phyloP scores from a whole-genome alignment of 2,113 vertebrate species.

The Tetraodon nigroviridis region DNA sequence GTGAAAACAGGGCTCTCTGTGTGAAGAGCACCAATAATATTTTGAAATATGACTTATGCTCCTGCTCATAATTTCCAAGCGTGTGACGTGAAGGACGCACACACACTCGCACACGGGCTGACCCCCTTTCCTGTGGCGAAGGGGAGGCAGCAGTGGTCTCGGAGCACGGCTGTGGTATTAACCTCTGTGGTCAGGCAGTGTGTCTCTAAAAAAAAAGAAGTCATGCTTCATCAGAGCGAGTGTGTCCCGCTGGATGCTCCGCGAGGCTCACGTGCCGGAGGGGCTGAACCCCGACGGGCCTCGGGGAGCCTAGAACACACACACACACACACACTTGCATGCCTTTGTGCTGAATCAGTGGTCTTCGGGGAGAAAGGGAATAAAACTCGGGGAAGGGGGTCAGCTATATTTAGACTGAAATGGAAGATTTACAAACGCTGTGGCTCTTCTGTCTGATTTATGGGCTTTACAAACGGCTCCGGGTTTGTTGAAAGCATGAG shows the following conservation, averaged over 20 bases:
- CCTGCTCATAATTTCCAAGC: slow-evolving; percentile 73
- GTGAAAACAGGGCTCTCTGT: slow-evolving; percentile 42
- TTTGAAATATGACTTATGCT: slow-evolving; percentile 68
- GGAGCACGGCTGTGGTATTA: slow-evolving; percentile 54
- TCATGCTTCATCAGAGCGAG: slow-evolving; percentile 24
- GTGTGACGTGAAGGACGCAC: slow-evolving; percentile 37
- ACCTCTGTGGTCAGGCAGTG: slow-evolving; percentile 41
- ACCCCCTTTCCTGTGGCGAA: slow-evolving; percentile 54
- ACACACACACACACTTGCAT: slow-evolving; percentile 18
- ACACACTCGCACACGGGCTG: background rate
- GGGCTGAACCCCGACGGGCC: slow-evolving; percentile 17
- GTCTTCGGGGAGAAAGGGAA: slow-evolving; percentile 17
- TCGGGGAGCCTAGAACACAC: slow-evolving; percentile 7
- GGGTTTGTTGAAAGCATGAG: background rate
- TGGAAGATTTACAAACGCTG: background rate
- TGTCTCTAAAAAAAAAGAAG: slow-evolving; percentile 36
- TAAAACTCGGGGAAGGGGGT: background rate
- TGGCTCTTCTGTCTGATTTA: background rate
- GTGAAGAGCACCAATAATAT: slow-evolving; percentile 54
- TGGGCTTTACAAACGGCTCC: background rate
- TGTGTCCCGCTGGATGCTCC: slow-evolving; percentile 9
- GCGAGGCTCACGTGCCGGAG: slow-evolving; percentile 14
- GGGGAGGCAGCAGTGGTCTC: slow-evolving; percentile 28
- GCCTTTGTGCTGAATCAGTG: slow-evolving; percentile 22
- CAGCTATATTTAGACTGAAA: background rate